A percentile compares a stretch with the other conserved stretches of the same genome.
These are phyloP conservation scores for Chitala chitala DNA, from an alignment of 2,113 vertebrate species.

Conservation along the genomic window DNA sequence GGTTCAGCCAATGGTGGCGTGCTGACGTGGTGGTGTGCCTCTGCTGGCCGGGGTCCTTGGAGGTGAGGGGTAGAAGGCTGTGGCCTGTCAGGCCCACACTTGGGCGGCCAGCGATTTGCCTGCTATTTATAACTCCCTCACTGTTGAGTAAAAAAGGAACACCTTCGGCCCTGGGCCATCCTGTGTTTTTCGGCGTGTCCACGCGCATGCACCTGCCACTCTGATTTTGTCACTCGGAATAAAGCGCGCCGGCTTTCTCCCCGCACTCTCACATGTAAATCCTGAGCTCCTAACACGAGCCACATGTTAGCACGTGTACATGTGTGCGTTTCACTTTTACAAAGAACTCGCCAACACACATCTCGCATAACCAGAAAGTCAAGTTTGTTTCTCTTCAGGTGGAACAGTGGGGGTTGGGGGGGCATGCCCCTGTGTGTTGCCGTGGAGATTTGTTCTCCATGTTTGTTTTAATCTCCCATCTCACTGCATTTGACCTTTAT, in stretches of 20 bases:
- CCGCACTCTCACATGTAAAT: neutral
- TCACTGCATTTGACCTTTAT: slow-evolving; percentile 16
- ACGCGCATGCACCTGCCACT: neutral
- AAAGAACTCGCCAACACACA: neutral
- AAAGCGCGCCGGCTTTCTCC: neutral
- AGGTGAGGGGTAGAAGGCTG: slow-evolving; percentile 17
- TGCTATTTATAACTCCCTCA: slow-evolving; percentile 42
- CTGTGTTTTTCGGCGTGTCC: slow-evolving; percentile 18
- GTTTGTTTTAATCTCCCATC: slow-evolving; percentile 26
- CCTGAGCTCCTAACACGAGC: neutral
- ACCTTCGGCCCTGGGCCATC: slow-evolving; percentile 13
- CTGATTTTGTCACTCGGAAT: too few relatives aligned
- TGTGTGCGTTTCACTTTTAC: too few relatives aligned
- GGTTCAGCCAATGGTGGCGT: slow-evolving; percentile 21
- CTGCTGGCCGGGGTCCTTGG: slow-evolving; percentile 35
- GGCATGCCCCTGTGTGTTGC: slow-evolving; percentile 14
- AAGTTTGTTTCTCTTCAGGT: slow-evolving; percentile 15
- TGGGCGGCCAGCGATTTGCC: slow-evolving; percentile 26
- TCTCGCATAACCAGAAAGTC: slow-evolving; percentile 12
- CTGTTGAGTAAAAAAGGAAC: slow-evolving; percentile 35
- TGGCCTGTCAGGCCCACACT: slow-evolving; percentile 32
- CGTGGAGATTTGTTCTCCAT: slow-evolving; percentile 1
- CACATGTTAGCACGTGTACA: too few relatives aligned
- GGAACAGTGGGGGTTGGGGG: neutral
- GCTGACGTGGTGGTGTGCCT: slow-evolving; percentile 32